Evolutionary conservation across 2,113 vertebrate species (phyloP).

Genomic region (Semnopithecus entellus): DNA sequence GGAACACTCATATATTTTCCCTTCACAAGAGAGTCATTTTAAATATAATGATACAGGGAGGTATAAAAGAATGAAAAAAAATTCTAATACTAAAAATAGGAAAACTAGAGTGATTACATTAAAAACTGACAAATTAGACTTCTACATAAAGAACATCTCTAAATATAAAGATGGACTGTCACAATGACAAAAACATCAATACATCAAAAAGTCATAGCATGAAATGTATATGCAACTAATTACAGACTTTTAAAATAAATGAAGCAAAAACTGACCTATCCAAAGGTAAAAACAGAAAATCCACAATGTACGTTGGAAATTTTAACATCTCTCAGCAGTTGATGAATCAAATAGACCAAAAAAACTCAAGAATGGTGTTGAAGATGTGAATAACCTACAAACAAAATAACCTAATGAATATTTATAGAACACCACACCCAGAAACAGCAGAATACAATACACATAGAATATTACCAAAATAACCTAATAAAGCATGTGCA

Average conservation of each 20-base stretch:
- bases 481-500: background rate
- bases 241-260: background rate
- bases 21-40: background rate
- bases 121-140: background rate
- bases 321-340: background rate
- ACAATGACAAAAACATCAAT: background rate
- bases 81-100: background rate
- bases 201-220: background rate
- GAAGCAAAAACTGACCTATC: background rate
- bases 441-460: background rate
- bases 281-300: background rate
- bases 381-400: background rate
- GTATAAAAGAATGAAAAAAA: background rate
- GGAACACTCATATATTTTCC: background rate
- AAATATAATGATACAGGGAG: background rate
- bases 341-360: background rate
- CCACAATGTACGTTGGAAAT: background rate
- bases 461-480: background rate
- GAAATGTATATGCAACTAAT: background rate
- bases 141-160: background rate
- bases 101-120: background rate
- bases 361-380: background rate
- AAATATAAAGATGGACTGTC: background rate
- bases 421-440: background rate
- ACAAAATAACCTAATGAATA: background rate